Percentiles rank a stretch among this genome's conserved stretches.
phyloP scores from a whole-genome alignment of 2,888 invertebrate species.

The Bellardia pandia region DNA sequence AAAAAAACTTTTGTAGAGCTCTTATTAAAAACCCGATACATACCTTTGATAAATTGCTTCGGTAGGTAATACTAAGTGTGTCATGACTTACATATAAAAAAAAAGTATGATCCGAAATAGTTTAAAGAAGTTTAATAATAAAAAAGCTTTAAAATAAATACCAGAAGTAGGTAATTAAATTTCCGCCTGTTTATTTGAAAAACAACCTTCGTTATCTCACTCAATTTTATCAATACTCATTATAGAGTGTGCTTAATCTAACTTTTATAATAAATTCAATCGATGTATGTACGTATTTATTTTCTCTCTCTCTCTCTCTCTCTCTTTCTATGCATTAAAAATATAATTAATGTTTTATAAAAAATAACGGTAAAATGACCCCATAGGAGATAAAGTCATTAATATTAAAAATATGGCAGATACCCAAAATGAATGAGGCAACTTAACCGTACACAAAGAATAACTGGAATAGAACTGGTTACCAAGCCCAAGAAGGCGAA shows the following conservation, averaged over 20 bases:
- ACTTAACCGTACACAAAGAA: conserved; percentile 16
- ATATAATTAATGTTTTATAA: conserved; percentile 65
- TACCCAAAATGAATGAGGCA: conserved; percentile 66
- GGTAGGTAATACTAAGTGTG: too few species aligned
- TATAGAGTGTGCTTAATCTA: conserved; percentile 20
- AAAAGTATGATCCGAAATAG: too few species aligned
- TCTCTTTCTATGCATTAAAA: conserved; percentile 50
- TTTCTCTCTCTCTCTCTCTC: neutral
- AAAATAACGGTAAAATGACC: conserved; percentile 56
- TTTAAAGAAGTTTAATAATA: too few species aligned
- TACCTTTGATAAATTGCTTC: too few species aligned
- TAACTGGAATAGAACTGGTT: conserved; percentile 17
- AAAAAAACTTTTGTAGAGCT: too few species aligned
- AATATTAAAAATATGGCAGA: conserved; percentile 70
- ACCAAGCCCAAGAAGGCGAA: conserved; percentile 52
- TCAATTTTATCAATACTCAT: neutral
- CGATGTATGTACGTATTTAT: neutral
- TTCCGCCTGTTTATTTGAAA: neutral
- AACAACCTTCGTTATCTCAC: neutral
- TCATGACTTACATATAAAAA: too few species aligned
- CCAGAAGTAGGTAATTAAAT: too few species aligned
- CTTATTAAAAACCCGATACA: too few species aligned
- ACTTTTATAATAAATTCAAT: conserved; percentile 44
- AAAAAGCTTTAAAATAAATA: too few species aligned
- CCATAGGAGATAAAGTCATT: conserved; percentile 70